Evolutionary conservation across 2,113 vertebrate genomes (phyloP).

Genomic region (Corythoichthys intestinalis): DNA sequence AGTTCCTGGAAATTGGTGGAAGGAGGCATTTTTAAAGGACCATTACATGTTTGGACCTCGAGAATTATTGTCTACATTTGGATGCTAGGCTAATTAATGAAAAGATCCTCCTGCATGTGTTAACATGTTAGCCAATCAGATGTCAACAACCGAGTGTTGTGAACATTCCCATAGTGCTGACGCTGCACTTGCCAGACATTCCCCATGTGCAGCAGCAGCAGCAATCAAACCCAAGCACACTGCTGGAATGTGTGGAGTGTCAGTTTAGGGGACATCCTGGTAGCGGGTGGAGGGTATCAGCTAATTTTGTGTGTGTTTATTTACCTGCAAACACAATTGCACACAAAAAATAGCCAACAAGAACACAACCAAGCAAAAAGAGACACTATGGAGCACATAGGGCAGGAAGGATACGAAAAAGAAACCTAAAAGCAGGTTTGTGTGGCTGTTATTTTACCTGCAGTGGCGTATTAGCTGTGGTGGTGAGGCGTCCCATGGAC

Average conservation of each 20-base stretch:
- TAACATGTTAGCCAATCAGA: neutral
- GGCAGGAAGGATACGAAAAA: neutral
- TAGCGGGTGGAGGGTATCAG: slow-evolving; percentile 36
- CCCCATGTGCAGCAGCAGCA: slow-evolving; percentile 41
- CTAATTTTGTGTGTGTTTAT: neutral
- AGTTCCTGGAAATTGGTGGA: neutral
- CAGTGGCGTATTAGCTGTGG: slow-evolving; percentile 33
- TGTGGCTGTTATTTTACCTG: slow-evolving; percentile 52
- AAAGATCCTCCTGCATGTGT: neutral
- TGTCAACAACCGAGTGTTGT: slow-evolving; percentile 13
- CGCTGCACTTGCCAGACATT: slow-evolving; percentile 37
- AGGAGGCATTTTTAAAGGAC: neutral
- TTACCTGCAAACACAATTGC: slow-evolving; percentile 20
- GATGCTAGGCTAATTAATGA: neutral
- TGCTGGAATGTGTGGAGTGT: slow-evolving; percentile 38
- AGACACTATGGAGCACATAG: neutral
- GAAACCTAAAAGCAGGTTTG: neutral
- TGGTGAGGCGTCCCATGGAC: slow-evolving; percentile 72
- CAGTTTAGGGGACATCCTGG: slow-evolving; percentile 32
- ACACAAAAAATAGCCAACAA: slow-evolving; percentile 43
- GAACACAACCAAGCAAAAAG: slow-evolving; percentile 34
- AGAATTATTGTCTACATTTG: neutral
- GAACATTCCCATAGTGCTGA: slow-evolving; percentile 26
- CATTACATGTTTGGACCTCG: neutral
- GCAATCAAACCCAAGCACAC: slow-evolving; percentile 32